Base-by-base conservation (phyloP, 2,888 invertebrate species). In the Plagodis dolabraria region DNA sequence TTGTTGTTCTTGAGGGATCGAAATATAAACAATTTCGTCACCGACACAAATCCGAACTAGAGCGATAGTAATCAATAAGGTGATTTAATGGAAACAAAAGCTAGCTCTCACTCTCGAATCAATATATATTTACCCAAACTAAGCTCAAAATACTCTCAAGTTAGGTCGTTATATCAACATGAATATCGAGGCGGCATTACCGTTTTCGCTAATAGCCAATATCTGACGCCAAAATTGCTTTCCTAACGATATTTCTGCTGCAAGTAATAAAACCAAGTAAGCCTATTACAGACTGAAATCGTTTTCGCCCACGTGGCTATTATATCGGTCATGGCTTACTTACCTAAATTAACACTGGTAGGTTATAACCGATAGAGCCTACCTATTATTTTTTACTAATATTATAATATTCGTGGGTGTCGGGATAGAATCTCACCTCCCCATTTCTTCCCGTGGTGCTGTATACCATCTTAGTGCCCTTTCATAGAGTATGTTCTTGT, bases 211-310 rank as follows among this genome's bases (percentile, higher is more conserved):
- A 91, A 92, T 90, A 90, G 91, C 83, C 91, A 91, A 92, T 91
- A 91, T 91, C 87, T 87, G 87, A 80, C 83, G 80, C 84, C 88
- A 80, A 91, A 90, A 92, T 90, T 91, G 90, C 87, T 85, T 89
- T 85, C 85, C 86, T 89, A 89, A 91, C 90, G 87, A 87, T 88
- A 91, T 91, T 91, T 89, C 88, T 84, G 86, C 79, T 81, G 83
- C 82, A 80, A 85, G 86, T 89, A 89, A 91, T 91, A 90, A 89
- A 89, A 89, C 83, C 86, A 76, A 55, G 75, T 89, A 89, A 90
- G 89, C 86, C 85, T 85, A 85, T 90, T 89, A 90, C 79, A 48
- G 74, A 72, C 68, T 76, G 79, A 72, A 85, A 85, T 79, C 80
- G 81, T 77, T 87, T 85, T 79, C 72, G 76, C 74, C 69, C 77